phyloP scores from a whole-genome alignment of 2,888 invertebrate genomes.

The Cheilosia soror region DNA sequence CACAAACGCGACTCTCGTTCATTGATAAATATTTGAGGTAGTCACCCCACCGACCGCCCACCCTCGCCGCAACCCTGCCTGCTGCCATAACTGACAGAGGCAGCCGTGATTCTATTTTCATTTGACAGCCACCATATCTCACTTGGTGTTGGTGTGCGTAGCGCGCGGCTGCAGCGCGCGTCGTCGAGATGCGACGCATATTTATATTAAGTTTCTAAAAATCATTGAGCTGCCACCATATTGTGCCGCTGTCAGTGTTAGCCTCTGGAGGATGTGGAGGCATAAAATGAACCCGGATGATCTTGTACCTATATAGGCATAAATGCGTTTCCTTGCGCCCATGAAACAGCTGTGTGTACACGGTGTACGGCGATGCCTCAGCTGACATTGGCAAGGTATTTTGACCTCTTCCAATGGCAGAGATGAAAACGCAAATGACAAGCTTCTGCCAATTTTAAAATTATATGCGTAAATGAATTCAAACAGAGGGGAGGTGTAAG shows the following conservation, averaged over 20 bases:
- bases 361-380: constrained; percentile 5
- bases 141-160: not conserved
- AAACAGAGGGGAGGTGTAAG: constrained; percentile 2
- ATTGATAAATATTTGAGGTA: constrained; percentile 46
- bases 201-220: constrained; percentile 56
- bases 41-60: not conserved
- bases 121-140: constrained; percentile 26
- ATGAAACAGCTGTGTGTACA: constrained; percentile 53
- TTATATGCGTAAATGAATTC: constrained; percentile 44
- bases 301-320: constrained; percentile 18
- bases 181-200: constrained; percentile 40
- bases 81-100: constrained; percentile 31
- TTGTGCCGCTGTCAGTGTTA: not conserved
- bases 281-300: constrained; percentile 32
- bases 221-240: constrained; percentile 24
- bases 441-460: constrained; percentile 49
- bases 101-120: constrained; percentile 58
- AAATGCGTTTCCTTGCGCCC: constrained; percentile 22
- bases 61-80: constrained; percentile 2
- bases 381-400: constrained; percentile 67
- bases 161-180: constrained; percentile 3
- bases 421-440: constrained; percentile 11
- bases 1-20: constrained; percentile 2
- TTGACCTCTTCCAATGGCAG: constrained; percentile 58
- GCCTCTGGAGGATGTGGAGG: too few species aligned